Percentiles rank a stretch among this genome's conserved stretches.
phyloP scores from a whole-genome alignment of 2,797 vertebrate species.

The Ispidina picta region DNA sequence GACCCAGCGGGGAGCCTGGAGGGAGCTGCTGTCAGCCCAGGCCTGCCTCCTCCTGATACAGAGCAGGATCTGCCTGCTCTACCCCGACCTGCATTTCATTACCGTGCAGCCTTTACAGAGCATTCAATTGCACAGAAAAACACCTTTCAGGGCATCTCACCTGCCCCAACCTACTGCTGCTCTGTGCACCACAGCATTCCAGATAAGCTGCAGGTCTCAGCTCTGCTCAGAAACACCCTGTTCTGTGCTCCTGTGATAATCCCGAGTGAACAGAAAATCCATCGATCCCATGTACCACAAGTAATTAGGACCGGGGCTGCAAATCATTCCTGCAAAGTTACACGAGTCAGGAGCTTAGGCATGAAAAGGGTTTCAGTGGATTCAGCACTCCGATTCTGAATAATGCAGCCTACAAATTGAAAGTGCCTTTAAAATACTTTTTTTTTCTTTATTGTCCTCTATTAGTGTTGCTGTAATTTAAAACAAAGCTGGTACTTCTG shows the following conservation, averaged over 20 bases:
- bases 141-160: background rate
- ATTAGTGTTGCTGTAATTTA: constrained; percentile 36
- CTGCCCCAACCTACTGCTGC: background rate
- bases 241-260: background rate
- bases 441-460: constrained; percentile 22
- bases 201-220: background rate
- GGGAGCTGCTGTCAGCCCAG: constrained; percentile 23
- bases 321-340: background rate
- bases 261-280: background rate
- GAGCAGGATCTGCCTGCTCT: background rate
- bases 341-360: background rate
- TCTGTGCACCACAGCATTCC: background rate
- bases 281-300: background rate
- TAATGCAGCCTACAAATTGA: constrained; percentile 1
- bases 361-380: background rate
- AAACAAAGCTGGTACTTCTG: constrained; percentile 8
- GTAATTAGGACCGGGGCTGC: background rate
- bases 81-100: constrained; percentile 16
- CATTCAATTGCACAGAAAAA: constrained; percentile 18
- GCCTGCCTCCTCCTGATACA: constrained; percentile 23
- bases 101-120: background rate
- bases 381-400: background rate
- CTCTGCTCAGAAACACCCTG: background rate
- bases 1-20: constrained; percentile 36
- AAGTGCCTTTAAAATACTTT: constrained; percentile 12